Base-by-base conservation (phyloP, 2,797 vertebrate species). In the Acanthurus lineatus region DNA sequence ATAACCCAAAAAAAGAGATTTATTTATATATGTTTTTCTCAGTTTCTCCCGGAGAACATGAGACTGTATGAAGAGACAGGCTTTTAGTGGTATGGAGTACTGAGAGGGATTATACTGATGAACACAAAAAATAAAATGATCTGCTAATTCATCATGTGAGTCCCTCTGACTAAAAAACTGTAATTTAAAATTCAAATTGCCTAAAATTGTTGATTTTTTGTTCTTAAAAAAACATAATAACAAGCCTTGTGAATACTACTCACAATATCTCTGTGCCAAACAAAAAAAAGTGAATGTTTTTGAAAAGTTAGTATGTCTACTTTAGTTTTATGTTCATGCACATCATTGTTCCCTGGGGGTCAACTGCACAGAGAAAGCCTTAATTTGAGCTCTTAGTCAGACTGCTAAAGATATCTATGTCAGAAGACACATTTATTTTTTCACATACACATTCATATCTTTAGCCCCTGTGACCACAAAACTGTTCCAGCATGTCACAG, bases 341-440 rank as follows among this genome's bases (percentile, higher is more conserved):
- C 76, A 78, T 32, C 62, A n/a, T 67, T 58, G 38, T 77, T 78
- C 87, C 85, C 74, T 11, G 69, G 68, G 32, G 91, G 78, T 84
- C 66, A 74, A 47, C 56, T 47, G 68, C 57, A 75, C 71, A 35
- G 73, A 81, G 73, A 72, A 74, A 89, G 32, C 62, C 67, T 80
- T 76, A 85, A 87, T 84, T 88, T 69, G 71, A 72, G 66, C 69
- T 86, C 82, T 89, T 79, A 83, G 72, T 85, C 82, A 87, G 81
- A 69, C 77, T 52, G 81, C 84, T 89, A 73, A 87, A 87, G 77
- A 88, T 85, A 86, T 89, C 86, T 61, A 64, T 80, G 81, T 89
- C 86, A 77, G 81, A 68, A 77, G 60, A 76, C 81, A 57, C 76
- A 76, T 73, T 79, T 76, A 77, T 83, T 84, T 72, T 17, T 67